phyloP scores from a whole-genome alignment of 1,140 invertebrate genomes.

The Platyura marginata region DNA sequence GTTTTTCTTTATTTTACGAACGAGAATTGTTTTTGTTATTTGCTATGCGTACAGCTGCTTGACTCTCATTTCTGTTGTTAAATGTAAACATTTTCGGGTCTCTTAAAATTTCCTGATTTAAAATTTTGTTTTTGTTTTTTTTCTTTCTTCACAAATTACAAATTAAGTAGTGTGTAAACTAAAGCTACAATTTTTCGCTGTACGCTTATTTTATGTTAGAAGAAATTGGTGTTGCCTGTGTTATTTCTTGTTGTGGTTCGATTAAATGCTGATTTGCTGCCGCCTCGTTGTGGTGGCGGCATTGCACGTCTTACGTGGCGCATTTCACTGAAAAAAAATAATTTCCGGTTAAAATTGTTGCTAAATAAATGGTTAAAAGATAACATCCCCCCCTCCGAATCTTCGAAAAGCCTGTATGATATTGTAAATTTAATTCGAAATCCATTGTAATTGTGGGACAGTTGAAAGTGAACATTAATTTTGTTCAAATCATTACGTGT shows the following conservation, averaged over 20 bases:
- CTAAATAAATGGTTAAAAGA: neutral
- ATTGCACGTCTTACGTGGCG: slow-evolving; percentile 30
- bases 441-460: too few relatives aligned
- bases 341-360: slow-evolving; percentile 6
- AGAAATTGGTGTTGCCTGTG: slow-evolving; percentile 20
- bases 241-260: slow-evolving; percentile 22
- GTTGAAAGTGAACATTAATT: too few relatives aligned
- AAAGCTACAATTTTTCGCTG: slow-evolving; percentile 26
- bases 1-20: neutral
- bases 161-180: slow-evolving; percentile 25
- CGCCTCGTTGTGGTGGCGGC: slow-evolving; percentile 19
- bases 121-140: neutral
- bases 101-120: neutral
- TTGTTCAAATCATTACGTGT: too few relatives aligned
- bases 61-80: neutral
- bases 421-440: too few relatives aligned
- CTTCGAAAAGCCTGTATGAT: too few relatives aligned
- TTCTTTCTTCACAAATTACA: neutral
- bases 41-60: neutral
- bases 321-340: slow-evolving; percentile 27
- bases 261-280: slow-evolving; percentile 21
- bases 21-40: neutral
- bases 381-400: too few relatives aligned
- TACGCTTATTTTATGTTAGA: slow-evolving; percentile 27
- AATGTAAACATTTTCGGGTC: neutral